Conservation (phyloP, 2,797 vertebrate genomes). For the Acanthopagrus latus region DNA sequence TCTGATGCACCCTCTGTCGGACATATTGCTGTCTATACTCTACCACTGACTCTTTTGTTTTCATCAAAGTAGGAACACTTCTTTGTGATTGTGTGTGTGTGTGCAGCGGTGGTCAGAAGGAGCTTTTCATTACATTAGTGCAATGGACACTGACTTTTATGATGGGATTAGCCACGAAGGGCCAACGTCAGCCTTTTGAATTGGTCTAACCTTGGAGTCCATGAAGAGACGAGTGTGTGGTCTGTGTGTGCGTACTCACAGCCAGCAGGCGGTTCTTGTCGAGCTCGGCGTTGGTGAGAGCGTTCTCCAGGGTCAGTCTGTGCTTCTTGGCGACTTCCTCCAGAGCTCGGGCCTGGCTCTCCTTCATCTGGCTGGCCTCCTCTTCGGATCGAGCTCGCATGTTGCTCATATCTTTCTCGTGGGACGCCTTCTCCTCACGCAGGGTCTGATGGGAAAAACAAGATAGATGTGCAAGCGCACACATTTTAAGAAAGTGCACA, state of each 20-base stretch:
- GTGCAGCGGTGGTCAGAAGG: background rate
- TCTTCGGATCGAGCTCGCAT: conserved; percentile 90
- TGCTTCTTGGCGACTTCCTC: conserved; percentile 95
- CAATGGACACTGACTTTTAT: background rate
- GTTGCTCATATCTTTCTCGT: conserved; percentile 92
- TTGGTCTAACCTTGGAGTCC: background rate
- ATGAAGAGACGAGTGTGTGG: conserved; percentile 12
- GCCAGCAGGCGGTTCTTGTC: conserved; percentile 93
- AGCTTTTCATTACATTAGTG: background rate
- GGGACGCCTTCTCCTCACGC: conserved; percentile 91
- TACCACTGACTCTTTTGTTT: background rate
- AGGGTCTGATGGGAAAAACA: conserved; percentile 84
- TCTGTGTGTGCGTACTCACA: conserved; percentile 79
- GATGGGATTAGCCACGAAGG: background rate
- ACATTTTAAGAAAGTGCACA: background rate
- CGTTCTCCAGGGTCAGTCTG: conserved; percentile 90
- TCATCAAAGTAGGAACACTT: background rate
- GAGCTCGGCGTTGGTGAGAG: conserved; percentile 87
- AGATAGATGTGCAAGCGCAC: background rate
- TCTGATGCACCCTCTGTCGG: conserved; percentile 20
- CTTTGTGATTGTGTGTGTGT: background rate
- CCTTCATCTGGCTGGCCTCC: conserved; percentile 91
- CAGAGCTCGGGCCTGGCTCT: conserved; percentile 91
- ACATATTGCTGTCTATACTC: background rate
- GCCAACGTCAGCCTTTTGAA: no score